Evolutionary conservation across 2,797 vertebrate species (phyloP), one percentile per base, ranked within the genome.

Genomic region (Danio jaintianensis): DNA sequence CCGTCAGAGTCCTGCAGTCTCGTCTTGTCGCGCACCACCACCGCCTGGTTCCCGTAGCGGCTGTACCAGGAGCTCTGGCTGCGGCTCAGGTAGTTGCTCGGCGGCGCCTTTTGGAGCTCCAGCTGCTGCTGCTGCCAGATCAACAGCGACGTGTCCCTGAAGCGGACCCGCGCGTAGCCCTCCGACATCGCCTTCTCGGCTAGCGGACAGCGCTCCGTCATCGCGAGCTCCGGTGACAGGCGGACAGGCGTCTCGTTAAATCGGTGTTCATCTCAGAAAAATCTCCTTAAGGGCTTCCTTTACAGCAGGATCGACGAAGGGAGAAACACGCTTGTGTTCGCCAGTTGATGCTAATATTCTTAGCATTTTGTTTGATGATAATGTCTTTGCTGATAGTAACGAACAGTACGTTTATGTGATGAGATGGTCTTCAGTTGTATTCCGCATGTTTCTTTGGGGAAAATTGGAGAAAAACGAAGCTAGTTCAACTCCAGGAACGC

Each of bases 41-140:
- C 91, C 0, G 92, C 88, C 83, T 91, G 91, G 89, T 94, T 94
- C 3, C 94, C 93, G 4, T 90, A 89, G 83, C 86, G 88, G 80
- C 96, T 95, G 91, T 98, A 98, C 94, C 96, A 96, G 86, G 93
- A 86, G 2, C 96, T 98, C 38, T 93, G 94, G 81, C 96, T 97
- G 48, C 97, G 93, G 89, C 84, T 95, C 83, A 99, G 94, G 91
- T 98, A 98, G 0, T 93, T 95, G 62, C 90, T 81, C 0, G 96
- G 96, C 0, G 94, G 93, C 0, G 86, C 90, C 0, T 84, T 84
- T 78, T 94, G 91, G 85, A 96, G 70, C 2, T 95, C 88, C 86
- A 91, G 91, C 89, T 98, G 96, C 90, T 97, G 96, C 91, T 96
- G 97, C 83, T 96, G 95, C 97, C 97, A 98, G 85, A 99, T 92